Percentiles rank a stretch among this genome's conserved stretches.
Conservation (phyloP, 2,888 invertebrate species). For the Drosophila neotestacea region DNA sequence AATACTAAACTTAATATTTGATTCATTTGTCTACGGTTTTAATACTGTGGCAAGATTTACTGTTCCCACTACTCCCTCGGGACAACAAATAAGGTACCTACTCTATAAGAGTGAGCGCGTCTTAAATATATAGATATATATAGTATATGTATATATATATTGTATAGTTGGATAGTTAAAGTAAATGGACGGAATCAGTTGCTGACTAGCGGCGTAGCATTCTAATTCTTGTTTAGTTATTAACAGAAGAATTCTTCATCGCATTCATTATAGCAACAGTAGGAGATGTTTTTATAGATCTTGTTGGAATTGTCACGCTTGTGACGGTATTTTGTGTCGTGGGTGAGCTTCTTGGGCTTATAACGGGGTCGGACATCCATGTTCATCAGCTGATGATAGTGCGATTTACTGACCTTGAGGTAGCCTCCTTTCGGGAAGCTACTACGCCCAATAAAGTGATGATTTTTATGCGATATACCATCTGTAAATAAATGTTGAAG, state of each 20-base stretch:
- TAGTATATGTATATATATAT: slow-evolving; percentile 1
- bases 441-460: slow-evolving; percentile 76
- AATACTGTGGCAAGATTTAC: slow-evolving; percentile 64
- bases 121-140: slow-evolving; percentile 19
- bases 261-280: slow-evolving; percentile 81
- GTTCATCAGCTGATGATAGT: slow-evolving; percentile 75
- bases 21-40: slow-evolving; percentile 43
- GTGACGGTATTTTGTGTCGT: slow-evolving; percentile 71
- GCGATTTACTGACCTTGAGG: slow-evolving; percentile 78
- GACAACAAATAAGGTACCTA: slow-evolving; percentile 67
- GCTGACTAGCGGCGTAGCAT: slow-evolving; percentile 44
- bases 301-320: slow-evolving; percentile 73
- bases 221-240: neutral
- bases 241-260: slow-evolving; percentile 83
- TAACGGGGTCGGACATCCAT: slow-evolving; percentile 80
- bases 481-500: slow-evolving; percentile 68
- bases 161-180: slow-evolving; percentile 8
- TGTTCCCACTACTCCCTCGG: slow-evolving; percentile 12
- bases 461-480: slow-evolving; percentile 67
- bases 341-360: slow-evolving; percentile 75
- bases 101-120: slow-evolving; percentile 78
- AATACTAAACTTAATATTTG: slow-evolving; percentile 20
- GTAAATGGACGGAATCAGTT: slow-evolving; percentile 64
- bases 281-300: slow-evolving; percentile 76
- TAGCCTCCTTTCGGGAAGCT: slow-evolving; percentile 83